phyloP scores from a whole-genome alignment of 2,113 vertebrate species.

The Mobula birostris region DNA sequence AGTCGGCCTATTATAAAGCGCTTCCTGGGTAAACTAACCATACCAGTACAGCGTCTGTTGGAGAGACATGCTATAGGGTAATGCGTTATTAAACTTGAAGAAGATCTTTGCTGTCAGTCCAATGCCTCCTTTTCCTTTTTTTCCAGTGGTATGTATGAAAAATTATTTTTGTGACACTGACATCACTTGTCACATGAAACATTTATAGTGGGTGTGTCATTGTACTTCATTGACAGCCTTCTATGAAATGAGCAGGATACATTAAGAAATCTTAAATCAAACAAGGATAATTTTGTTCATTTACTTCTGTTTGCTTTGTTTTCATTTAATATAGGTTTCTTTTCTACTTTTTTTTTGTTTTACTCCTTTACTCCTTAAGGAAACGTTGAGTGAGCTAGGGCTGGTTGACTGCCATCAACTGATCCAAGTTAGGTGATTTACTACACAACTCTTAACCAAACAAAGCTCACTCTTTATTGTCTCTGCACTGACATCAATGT shows the following conservation, averaged over 20 bases:
- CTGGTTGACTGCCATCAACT: too few relatives aligned
- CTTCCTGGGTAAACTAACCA: conserved; percentile 91
- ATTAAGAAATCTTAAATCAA: neutral
- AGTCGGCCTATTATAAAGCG: conserved; percentile 97
- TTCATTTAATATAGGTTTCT: neutral
- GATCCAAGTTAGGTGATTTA: too few relatives aligned
- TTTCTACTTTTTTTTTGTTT: neutral
- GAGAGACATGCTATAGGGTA: conserved; percentile 86
- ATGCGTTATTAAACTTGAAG: neutral
- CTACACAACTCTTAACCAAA: too few relatives aligned
- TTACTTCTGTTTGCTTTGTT: neutral
- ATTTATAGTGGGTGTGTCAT: neutral
- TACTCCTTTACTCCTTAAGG: too few relatives aligned
- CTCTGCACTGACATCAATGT: too few relatives aligned
- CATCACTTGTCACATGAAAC: neutral
- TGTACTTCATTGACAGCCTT: neutral
- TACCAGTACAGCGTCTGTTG: conserved; percentile 87
- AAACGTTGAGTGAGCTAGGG: too few relatives aligned
- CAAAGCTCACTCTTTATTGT: too few relatives aligned
- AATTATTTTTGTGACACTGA: neutral
- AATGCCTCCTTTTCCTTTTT: neutral
- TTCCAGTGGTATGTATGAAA: neutral
- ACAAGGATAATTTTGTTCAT: neutral
- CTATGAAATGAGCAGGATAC: neutral
- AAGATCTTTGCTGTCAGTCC: neutral